These are phyloP conservation scores for Cephus cinctus DNA, from an alignment of 1,140 invertebrate genomes.

Conservation along the genomic window DNA sequence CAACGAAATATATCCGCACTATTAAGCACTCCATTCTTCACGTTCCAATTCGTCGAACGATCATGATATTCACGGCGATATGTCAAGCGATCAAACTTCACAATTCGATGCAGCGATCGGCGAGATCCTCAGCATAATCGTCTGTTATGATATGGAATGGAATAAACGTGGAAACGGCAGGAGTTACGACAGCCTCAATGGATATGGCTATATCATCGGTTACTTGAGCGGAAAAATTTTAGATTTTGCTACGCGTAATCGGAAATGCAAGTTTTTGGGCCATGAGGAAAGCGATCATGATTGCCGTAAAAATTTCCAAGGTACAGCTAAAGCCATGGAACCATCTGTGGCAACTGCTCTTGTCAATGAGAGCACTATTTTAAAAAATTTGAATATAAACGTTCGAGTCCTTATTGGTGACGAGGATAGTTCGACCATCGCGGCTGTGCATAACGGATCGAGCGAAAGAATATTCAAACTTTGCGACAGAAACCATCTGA, in stretches of 20 bases:
- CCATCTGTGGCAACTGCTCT: neutral
- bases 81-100: too few species aligned
- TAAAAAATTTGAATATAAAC: too few species aligned
- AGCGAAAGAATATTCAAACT: constrained; percentile 3
- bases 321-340: constrained; percentile 9
- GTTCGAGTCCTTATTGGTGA: too few species aligned
- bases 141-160: neutral
- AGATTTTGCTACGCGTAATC: neutral
- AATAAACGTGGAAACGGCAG: neutral
- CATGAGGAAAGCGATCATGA: neutral
- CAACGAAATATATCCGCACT: too few species aligned
- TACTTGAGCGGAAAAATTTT: neutral
- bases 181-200: neutral
- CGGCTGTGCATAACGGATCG: neutral
- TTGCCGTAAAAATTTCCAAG: constrained; percentile 4
- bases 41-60: too few species aligned
- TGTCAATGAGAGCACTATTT: constrained; percentile 2
- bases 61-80: too few species aligned
- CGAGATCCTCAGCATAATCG: neutral
- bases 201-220: neutral
- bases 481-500: neutral
- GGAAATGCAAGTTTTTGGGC: neutral
- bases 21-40: too few species aligned
- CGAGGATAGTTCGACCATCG: constrained; percentile 3
- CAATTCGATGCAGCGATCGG: neutral